These are phyloP conservation scores for Cuculus canorus DNA, from an alignment of 2,797 vertebrate species.

Conservation along the genomic window DNA sequence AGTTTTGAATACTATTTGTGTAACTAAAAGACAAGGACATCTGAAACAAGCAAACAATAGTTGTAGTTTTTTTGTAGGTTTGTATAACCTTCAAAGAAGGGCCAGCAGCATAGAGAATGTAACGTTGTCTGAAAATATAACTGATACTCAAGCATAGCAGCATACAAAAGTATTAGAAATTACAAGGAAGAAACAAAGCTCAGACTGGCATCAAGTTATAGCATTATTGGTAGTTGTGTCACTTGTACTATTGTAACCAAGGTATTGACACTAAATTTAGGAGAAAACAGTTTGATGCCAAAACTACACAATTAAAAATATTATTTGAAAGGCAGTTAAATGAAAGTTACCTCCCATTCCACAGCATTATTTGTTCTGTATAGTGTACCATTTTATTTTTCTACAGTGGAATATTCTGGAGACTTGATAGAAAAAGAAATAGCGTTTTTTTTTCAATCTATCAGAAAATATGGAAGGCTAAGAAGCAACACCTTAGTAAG, in stretches of 20 bases:
- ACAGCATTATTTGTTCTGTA: slow-evolving; percentile 66
- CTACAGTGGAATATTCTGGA: slow-evolving; percentile 62
- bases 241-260: slow-evolving; percentile 58
- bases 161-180: slow-evolving; percentile 61
- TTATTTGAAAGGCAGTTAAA: slow-evolving; percentile 57
- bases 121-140: slow-evolving; percentile 62
- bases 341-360: slow-evolving; percentile 67
- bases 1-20: background rate
- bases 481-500: background rate
- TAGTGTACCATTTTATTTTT: slow-evolving; percentile 62
- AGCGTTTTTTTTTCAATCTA: slow-evolving; percentile 24
- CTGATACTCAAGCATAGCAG: slow-evolving; percentile 46
- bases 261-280: background rate
- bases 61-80: background rate
- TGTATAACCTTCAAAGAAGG: slow-evolving; percentile 29
- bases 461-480: background rate
- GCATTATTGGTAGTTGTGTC: slow-evolving; percentile 22
- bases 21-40: background rate
- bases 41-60: background rate
- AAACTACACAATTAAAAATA: background rate
- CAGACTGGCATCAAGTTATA: slow-evolving; percentile 34
- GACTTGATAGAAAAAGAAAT: slow-evolving; percentile 35
- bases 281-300: slow-evolving; percentile 3
- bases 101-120: slow-evolving; percentile 66
- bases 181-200: slow-evolving; percentile 41